These are phyloP conservation scores for Agrochola macilenta DNA, from an alignment of 2,888 invertebrate species.

Conservation along the genomic window DNA sequence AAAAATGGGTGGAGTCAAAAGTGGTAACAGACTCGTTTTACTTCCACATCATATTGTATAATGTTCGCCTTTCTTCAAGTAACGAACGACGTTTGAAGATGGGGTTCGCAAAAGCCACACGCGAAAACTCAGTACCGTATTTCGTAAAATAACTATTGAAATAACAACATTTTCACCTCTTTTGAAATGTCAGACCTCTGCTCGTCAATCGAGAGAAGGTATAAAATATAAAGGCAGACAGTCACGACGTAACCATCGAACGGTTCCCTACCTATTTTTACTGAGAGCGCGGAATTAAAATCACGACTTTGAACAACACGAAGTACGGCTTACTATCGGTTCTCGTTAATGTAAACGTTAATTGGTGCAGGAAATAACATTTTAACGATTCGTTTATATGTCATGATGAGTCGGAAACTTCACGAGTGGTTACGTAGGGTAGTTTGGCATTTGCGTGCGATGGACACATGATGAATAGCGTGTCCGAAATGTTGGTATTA, in stretches of 20 bases:
- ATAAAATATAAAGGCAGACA: constrained; percentile 57
- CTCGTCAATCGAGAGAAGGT: constrained; percentile 50
- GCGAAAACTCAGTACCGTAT: constrained; percentile 35
- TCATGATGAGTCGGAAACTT: constrained; percentile 42
- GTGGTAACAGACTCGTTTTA: no score
- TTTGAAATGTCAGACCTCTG: constrained; percentile 53
- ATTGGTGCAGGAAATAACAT: constrained; percentile 43
- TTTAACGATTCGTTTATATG: constrained; percentile 27
- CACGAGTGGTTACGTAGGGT: constrained; percentile 26
- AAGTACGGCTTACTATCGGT: constrained; percentile 41
- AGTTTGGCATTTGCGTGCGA: constrained; percentile 45
- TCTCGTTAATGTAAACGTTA: constrained; percentile 28
- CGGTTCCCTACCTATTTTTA: constrained; percentile 70
- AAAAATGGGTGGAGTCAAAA: no score
- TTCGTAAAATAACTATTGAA: constrained; percentile 22
- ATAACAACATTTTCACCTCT: constrained; percentile 36
- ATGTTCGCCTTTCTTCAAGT: neutral
- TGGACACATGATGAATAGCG: constrained; percentile 12
- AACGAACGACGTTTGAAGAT: constrained; percentile 4
- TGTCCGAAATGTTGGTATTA: constrained; percentile 28
- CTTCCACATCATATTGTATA: neutral
- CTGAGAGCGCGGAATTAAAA: constrained; percentile 67
- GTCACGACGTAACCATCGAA: constrained; percentile 68
- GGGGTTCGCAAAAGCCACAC: neutral
- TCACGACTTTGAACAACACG: constrained; percentile 67